Evolutionary conservation across 1,140 invertebrate genomes (phyloP).

Genomic region (Colletes gigas): DNA sequence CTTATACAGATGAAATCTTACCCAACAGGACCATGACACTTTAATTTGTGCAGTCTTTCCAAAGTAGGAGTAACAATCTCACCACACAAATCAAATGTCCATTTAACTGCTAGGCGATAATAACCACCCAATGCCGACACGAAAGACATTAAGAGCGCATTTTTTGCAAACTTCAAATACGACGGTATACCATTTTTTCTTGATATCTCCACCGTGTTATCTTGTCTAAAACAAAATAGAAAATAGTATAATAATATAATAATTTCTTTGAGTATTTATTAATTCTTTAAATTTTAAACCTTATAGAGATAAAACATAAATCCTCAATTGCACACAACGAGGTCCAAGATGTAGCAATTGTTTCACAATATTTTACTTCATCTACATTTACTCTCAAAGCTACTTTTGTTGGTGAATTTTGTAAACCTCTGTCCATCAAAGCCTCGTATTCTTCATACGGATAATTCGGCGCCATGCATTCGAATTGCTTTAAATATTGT

Average conservation of each 20-base stretch:
- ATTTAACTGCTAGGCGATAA: conserved; percentile 92
- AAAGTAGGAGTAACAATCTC: conserved; percentile 90
- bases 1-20: conserved; percentile 73
- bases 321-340: conserved; percentile 91
- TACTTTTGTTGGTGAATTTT: conserved; percentile 74
- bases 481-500: conserved; percentile 89
- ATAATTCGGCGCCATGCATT: conserved; percentile 90
- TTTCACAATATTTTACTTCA: conserved; percentile 87
- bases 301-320: conserved; percentile 88
- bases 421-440: conserved; percentile 82
- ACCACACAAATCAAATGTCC: conserved; percentile 94
- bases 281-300: conserved; percentile 69
- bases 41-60: conserved; percentile 86
- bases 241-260: conserved; percentile 5
- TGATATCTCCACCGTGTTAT: conserved; percentile 89
- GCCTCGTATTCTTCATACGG: conserved; percentile 89
- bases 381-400: conserved; percentile 83
- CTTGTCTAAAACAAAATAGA: conserved; percentile 74
- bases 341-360: conserved; percentile 83
- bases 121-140: conserved; percentile 93
- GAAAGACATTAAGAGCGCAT: conserved; percentile 87
- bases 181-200: conserved; percentile 89
- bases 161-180: conserved; percentile 86
- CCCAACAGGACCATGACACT: conserved; percentile 94
- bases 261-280: background rate